A percentile compares a stretch with the other conserved stretches of the same genome.
Evolutionary conservation across 2,113 vertebrate genomes (phyloP).

Genomic region (Lampris incognitus): DNA sequence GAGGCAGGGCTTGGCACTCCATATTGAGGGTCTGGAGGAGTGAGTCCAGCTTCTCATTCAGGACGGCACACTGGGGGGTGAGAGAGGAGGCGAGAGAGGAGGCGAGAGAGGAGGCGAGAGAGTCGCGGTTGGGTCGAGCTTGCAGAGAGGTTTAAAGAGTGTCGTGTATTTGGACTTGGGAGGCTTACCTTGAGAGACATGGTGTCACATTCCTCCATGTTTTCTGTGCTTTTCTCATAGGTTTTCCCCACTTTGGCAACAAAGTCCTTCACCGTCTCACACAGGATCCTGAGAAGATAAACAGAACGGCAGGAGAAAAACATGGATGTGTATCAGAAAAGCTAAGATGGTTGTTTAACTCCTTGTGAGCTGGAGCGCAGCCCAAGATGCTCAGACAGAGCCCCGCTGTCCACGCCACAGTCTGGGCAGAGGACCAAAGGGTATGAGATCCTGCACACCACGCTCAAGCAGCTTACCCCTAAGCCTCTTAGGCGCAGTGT

Average conservation of each 20-base stretch:
- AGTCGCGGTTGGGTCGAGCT: background rate
- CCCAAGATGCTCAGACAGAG: too few species aligned
- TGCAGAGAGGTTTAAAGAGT: too few species aligned
- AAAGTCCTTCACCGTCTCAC: constrained; percentile 97
- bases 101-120: background rate
- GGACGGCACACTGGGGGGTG: constrained; percentile 85
- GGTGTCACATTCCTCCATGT: constrained; percentile 87
- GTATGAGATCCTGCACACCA: too few species aligned
- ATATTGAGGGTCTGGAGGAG: constrained; percentile 91
- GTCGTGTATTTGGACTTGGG: background rate
- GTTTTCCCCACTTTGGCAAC: constrained; percentile 96
- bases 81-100: constrained; percentile 13
- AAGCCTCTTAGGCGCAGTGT: too few species aligned
- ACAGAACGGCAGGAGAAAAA: constrained; percentile 4
- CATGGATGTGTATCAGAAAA: background rate
- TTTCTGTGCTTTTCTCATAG: constrained; percentile 90
- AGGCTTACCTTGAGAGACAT: constrained; percentile 92
- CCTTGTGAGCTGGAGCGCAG: too few species aligned
- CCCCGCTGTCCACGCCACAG: too few species aligned
- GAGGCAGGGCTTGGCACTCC: constrained; percentile 82
- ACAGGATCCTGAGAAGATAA: constrained; percentile 86
- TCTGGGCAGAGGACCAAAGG: too few species aligned
- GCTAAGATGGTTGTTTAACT: too few species aligned
- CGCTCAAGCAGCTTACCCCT: too few species aligned
- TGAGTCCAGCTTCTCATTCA: constrained; percentile 96